Evolutionary conservation across 2,113 vertebrate species (phyloP).

Genomic region (Seriola aureovittata): DNA sequence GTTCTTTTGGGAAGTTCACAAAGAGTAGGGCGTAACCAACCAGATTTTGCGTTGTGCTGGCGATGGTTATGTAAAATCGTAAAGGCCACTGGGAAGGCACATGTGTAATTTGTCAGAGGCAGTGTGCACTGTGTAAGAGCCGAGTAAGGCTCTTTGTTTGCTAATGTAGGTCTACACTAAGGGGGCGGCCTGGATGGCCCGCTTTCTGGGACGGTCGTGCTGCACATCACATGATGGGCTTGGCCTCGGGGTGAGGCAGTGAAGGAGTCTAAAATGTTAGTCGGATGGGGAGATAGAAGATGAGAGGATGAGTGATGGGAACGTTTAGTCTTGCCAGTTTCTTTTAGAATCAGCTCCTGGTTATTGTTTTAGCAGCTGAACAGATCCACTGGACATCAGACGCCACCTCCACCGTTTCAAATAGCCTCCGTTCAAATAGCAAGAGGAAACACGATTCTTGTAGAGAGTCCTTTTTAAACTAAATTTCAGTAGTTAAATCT

Average conservation of each 20-base stretch:
- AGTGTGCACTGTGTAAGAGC: conserved; percentile 23
- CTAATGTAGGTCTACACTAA: conserved; percentile 77
- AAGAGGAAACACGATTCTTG: not conserved
- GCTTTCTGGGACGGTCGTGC: conserved; percentile 69
- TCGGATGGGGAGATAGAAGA: conserved; percentile 49
- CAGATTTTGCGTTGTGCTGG: conserved; percentile 6
- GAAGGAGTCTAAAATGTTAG: conserved; percentile 63
- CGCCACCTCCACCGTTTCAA: not conserved
- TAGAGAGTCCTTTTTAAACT: not conserved
- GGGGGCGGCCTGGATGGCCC: conserved; percentile 65
- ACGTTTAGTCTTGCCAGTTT: conserved; percentile 54
- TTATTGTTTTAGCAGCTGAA: conserved; percentile 52
- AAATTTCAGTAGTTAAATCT: not conserved
- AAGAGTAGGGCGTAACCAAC: conserved; percentile 16
- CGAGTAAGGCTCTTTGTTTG: conserved; percentile 71
- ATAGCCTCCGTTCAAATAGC: not conserved
- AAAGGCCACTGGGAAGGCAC: conserved; percentile 40
- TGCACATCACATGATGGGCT: conserved; percentile 75
- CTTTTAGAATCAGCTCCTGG: conserved; percentile 48
- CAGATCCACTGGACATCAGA: conserved; percentile 17
- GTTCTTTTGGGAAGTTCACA: conserved; percentile 23
- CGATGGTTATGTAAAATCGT: conserved; percentile 34
- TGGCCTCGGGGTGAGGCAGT: conserved; percentile 70
- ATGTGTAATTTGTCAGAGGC: conserved; percentile 52
- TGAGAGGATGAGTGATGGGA: conserved; percentile 54